Evolutionary conservation across 2,113 vertebrate genomes (phyloP).

Genomic region (Myotis yumanensis): DNA sequence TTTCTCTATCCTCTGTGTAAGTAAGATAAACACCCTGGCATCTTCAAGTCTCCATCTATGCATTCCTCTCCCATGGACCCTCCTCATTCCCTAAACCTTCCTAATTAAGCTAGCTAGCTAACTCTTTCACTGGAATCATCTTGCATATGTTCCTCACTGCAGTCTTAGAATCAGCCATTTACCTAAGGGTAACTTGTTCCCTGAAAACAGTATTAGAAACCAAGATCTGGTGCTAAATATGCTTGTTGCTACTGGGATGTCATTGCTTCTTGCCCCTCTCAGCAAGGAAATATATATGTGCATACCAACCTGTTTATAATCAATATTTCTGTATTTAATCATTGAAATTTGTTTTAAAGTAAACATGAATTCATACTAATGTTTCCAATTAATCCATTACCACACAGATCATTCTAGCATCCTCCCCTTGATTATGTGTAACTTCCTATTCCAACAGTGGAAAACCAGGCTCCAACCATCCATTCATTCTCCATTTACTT

Average conservation of each 20-base stretch:
- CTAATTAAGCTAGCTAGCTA: too few species aligned
- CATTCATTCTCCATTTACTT: neutral
- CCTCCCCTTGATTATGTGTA: neutral
- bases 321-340: neutral
- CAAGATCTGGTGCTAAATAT: neutral
- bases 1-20: too few species aligned
- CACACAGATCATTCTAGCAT: neutral
- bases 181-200: too few species aligned
- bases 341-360: neutral
- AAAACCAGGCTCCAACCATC: neutral
- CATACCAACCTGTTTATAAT: neutral
- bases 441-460: neutral
- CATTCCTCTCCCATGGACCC: too few species aligned
- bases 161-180: neutral
- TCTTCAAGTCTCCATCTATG: too few species aligned
- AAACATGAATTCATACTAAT: neutral
- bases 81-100: too few species aligned
- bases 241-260: neutral
- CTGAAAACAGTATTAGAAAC: neutral
- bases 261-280: neutral
- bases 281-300: neutral
- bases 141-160: neutral
- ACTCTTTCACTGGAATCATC: neutral
- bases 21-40: too few species aligned
- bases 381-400: neutral